phyloP scores from a whole-genome alignment of 2,797 vertebrate species.

The Salarias fasciatus region DNA sequence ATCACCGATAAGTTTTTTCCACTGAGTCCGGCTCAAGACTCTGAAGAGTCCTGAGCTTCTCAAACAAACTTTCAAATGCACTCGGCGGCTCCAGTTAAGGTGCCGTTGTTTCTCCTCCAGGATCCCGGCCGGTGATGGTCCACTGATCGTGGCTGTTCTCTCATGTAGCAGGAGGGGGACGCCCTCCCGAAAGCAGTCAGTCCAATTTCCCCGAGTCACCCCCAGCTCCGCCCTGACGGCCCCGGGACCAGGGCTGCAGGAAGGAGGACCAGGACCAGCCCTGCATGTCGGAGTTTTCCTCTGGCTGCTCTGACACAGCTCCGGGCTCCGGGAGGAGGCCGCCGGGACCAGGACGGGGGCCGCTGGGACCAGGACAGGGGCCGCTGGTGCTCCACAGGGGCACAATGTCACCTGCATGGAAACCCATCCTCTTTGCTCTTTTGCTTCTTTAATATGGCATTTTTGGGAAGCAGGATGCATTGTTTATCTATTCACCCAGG shows the following conservation, averaged over 20 bases:
- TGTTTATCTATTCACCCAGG: not conserved
- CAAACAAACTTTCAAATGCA: slow-evolving; percentile 52
- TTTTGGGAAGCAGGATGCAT: slow-evolving; percentile 22
- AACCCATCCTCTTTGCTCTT: slow-evolving; percentile 42
- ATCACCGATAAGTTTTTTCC: slow-evolving; percentile 92
- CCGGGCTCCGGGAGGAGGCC: slow-evolving; percentile 50
- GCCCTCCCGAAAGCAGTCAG: slow-evolving; percentile 68
- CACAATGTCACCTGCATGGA: slow-evolving; percentile 79
- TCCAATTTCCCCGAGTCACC: slow-evolving; percentile 88
- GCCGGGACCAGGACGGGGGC: slow-evolving; percentile 33
- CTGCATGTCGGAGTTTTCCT: slow-evolving; percentile 88
- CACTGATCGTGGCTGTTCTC: slow-evolving; percentile 53
- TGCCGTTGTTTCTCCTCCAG: slow-evolving; percentile 47
- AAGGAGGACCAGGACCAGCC: slow-evolving; percentile 85
- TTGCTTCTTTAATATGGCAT: slow-evolving; percentile 14
- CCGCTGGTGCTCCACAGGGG: slow-evolving; percentile 39
- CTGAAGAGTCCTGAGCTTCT: slow-evolving; percentile 43
- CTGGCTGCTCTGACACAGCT: slow-evolving; percentile 75
- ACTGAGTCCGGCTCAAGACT: slow-evolving; percentile 77
- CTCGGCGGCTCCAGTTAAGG: slow-evolving; percentile 33
- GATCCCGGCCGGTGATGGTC: slow-evolving; percentile 59
- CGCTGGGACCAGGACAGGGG: slow-evolving; percentile 32
- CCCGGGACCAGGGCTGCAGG: slow-evolving; percentile 86
- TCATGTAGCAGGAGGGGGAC: slow-evolving; percentile 39
- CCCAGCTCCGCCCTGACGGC: slow-evolving; percentile 86